phyloP scores from a whole-genome alignment of 2,113 vertebrate species.

The Australoheros scitulus region DNA sequence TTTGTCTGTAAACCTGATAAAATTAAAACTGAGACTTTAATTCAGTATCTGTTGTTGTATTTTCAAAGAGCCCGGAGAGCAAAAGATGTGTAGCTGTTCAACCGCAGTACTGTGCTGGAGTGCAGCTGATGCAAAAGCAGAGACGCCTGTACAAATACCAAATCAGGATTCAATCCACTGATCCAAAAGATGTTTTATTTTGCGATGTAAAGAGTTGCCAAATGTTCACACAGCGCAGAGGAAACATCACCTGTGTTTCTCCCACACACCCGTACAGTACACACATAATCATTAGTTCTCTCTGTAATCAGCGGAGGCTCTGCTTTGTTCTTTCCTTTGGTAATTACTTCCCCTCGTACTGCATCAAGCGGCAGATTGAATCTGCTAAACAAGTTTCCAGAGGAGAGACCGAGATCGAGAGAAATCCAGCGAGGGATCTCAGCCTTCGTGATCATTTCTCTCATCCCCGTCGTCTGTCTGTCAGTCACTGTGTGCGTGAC shows the following conservation, averaged over 20 bases:
- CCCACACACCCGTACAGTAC: slow-evolving; percentile 27
- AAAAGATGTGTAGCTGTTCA: no score
- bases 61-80: background rate
- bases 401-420: slow-evolving; percentile 19
- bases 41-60: background rate
- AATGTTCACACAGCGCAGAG: background rate
- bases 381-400: slow-evolving; percentile 47
- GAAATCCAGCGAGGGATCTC: slow-evolving; percentile 9
- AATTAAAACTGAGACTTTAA: background rate
- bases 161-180: background rate
- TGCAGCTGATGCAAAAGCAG: background rate
- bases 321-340: slow-evolving; percentile 46
- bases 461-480: slow-evolving; percentile 15
- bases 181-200: background rate
- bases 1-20: background rate
- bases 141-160: background rate
- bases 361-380: slow-evolving; percentile 57
- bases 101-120: no score
- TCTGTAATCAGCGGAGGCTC: slow-evolving; percentile 63
- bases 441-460: slow-evolving; percentile 34
- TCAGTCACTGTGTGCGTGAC: slow-evolving; percentile 34
- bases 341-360: slow-evolving; percentile 67
- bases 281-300: slow-evolving; percentile 55
- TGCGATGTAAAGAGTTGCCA: background rate
- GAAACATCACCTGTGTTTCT: slow-evolving; percentile 48